A percentile compares a stretch with the other conserved stretches of the same genome.
phyloP scores from a whole-genome alignment of 2,888 invertebrate species.

The Papilio elwesi region DNA sequence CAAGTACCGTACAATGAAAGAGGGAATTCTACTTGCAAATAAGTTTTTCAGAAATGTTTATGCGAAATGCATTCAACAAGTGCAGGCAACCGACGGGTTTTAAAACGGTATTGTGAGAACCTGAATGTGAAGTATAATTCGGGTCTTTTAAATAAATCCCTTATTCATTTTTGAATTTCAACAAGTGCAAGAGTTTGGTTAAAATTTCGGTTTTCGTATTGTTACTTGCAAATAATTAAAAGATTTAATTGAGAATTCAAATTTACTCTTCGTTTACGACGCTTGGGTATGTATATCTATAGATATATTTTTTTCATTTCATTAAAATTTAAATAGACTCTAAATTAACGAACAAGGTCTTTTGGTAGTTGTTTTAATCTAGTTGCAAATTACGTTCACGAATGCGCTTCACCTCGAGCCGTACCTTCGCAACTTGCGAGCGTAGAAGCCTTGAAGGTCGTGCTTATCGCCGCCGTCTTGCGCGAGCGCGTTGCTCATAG shows the following conservation, averaged over 20 bases:
- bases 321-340: no score
- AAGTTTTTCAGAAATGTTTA: background rate
- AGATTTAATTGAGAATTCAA: no score
- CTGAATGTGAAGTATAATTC: slow-evolving; percentile 5
- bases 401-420: slow-evolving; percentile 24
- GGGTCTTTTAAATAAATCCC: background rate
- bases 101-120: background rate
- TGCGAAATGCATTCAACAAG: slow-evolving; percentile 6
- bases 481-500: slow-evolving; percentile 10
- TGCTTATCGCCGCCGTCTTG: slow-evolving; percentile 19
- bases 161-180: background rate
- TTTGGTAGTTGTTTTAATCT: background rate
- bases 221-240: background rate
- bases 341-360: slow-evolving; percentile 2
- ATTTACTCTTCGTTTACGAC: no score
- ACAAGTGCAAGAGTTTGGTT: background rate
- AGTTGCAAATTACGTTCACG: slow-evolving; percentile 1
- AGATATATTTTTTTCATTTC: no score
- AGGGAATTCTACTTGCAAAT: background rate
- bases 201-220: background rate
- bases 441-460: slow-evolving; percentile 29
- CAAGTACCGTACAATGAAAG: background rate
- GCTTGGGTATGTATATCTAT: no score
- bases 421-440: slow-evolving; percentile 21
- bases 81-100: background rate